Conservation (phyloP, 2,113 vertebrate genomes). For the Prietella phreatophila region DNA sequence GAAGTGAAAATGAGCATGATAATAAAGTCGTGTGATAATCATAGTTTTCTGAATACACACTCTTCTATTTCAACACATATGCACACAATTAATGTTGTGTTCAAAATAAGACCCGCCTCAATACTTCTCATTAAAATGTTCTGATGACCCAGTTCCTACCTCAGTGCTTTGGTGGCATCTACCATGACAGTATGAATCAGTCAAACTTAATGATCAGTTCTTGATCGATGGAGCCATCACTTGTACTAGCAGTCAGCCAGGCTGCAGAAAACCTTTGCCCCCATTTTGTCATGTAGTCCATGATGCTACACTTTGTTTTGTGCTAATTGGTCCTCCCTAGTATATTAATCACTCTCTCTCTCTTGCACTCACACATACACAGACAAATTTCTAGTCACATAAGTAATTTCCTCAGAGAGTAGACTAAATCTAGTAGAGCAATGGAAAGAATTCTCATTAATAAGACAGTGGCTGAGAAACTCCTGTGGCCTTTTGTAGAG, state of each 20-base stretch:
- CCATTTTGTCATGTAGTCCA: constrained; percentile 59
- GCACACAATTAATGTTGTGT: constrained; percentile 44
- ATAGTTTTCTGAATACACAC: background rate
- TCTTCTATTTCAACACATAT: constrained; percentile 12
- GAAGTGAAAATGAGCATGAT: background rate
- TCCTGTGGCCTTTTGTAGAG: constrained; percentile 30
- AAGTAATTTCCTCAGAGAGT: constrained; percentile 54
- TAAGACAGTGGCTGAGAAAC: constrained; percentile 48
- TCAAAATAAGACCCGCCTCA: constrained; percentile 40
- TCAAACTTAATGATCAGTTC: constrained; percentile 62
- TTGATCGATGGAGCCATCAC: constrained; percentile 74
- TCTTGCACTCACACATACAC: constrained; percentile 21
- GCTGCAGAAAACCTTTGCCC: constrained; percentile 60
- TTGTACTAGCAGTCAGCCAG: constrained; percentile 62
- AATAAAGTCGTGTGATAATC: background rate
- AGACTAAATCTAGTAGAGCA: constrained; percentile 56
- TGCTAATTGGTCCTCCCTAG: constrained; percentile 71
- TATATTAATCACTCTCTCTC: constrained; percentile 66
- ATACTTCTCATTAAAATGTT: constrained; percentile 53
- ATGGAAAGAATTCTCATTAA: constrained; percentile 62
- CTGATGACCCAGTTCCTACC: constrained; percentile 67
- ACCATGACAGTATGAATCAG: constrained; percentile 64
- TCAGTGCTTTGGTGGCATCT: constrained; percentile 61
- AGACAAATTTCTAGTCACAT: constrained; percentile 53
- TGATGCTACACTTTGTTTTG: constrained; percentile 66